Base-by-base conservation (phyloP, 2,888 invertebrate species). In the Galerucella nymphaeae region DNA sequence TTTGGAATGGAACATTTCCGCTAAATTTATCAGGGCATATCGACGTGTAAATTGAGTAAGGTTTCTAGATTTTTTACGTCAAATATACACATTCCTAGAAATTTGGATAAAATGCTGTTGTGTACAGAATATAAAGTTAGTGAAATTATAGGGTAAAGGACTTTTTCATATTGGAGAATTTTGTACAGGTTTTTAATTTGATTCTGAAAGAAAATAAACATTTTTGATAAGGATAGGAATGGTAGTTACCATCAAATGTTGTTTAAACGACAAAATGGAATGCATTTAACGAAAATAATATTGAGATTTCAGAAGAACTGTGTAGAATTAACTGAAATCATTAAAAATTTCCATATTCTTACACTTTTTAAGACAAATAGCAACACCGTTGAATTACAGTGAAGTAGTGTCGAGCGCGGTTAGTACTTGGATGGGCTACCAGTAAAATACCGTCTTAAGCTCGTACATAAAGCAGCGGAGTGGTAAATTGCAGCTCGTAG, bases 51-150 rank as follows among this genome's bases (percentile, higher is more conserved):
- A 72, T 69, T 74, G 74, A 73, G 57, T 45, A 50, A 69, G 55
- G 55, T 70, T 64, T 63, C 71, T 76, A 76, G 72, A 71, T 73
- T 75, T 75, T 75, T 74, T 68, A 53, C 50, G 48, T 59, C 53
- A 65, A 45, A 23, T 61, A 59, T 61, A 66, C 66, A 66, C 42
- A 16, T 55, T 59, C 42, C 20, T 41, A 61, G 55, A 66, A 10
- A 57, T 65, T 42, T 64, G 58, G 62, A 30, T 64, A 69, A 70
- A 62, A 66, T 62, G 38, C 70, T 57, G 66, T 62, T 63, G 41
- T 73, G 70, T 69, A 73, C 70, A 70, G 66, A 66, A 70, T 57
- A 30, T 65, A 61, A 63, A 72, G 59, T 66, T 70, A 70, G 41
- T 63, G 14, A 23, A 58, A 45, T 6, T 63, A 64, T 53, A 45